Evolutionary conservation across 2,113 vertebrate genomes (phyloP).

Genomic region (Rhinopomastus cyanomelas): DNA sequence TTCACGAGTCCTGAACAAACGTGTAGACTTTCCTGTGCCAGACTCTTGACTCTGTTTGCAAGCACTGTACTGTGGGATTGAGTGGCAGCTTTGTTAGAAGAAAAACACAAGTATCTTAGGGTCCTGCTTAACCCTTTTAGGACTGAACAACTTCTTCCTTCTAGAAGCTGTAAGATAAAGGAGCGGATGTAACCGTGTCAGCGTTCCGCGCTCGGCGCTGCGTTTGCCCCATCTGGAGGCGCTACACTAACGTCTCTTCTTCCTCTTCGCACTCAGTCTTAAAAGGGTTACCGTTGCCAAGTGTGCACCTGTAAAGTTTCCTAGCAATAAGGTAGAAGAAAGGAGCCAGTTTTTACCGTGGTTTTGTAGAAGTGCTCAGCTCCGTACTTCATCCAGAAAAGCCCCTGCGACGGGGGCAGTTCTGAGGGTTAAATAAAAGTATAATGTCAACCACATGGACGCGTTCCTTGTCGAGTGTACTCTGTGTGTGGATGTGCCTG

Average conservation of each 20-base stretch:
- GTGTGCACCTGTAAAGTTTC: constrained; percentile 93
- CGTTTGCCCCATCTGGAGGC: constrained; percentile 70
- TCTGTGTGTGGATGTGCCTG: constrained; percentile 49
- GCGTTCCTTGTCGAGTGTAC: constrained; percentile 73
- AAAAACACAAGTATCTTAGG: constrained; percentile 71
- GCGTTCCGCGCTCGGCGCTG: constrained; percentile 65
- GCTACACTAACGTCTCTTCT: constrained; percentile 66
- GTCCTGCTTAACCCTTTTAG: constrained; percentile 77
- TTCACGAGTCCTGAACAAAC: constrained; percentile 90
- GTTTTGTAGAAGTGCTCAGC: constrained; percentile 97
- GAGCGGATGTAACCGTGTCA: constrained; percentile 36
- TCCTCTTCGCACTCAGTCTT: constrained; percentile 80
- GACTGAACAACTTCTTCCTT: constrained; percentile 71
- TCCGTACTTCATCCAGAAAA: constrained; percentile 89
- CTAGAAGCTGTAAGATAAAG: constrained; percentile 59
- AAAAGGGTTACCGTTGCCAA: constrained; percentile 89
- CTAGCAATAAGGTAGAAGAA: constrained; percentile 98
- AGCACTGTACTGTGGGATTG: constrained; percentile 89
- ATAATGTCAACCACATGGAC: constrained; percentile 80
- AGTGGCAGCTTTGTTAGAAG: constrained; percentile 86
- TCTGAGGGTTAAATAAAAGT: constrained; percentile 90
- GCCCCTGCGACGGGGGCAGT: constrained; percentile 87
- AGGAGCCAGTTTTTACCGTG: constrained; percentile 86
- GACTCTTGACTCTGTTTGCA: constrained; percentile 85
- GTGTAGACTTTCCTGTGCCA: constrained; percentile 88